phyloP scores from a whole-genome alignment of 2,797 vertebrate genomes.

The Chaetodon trifasciatus region DNA sequence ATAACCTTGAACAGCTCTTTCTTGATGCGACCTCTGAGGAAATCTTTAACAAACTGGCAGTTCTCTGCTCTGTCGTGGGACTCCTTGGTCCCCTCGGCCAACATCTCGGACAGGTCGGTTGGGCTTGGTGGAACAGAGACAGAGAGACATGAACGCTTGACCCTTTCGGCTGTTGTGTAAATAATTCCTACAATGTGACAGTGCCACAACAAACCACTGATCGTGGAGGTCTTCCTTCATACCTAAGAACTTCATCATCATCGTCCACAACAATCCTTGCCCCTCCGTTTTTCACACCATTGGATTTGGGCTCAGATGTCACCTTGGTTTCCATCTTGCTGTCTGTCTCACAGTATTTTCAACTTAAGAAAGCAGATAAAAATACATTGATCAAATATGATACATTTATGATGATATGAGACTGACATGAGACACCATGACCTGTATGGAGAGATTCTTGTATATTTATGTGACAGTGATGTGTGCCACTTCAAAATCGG shows the following conservation, averaged over 20 bases:
- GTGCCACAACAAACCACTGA: background rate
- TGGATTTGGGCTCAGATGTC: conserved; percentile 24
- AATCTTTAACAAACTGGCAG: conserved; percentile 91
- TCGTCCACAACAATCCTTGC: conserved; percentile 34
- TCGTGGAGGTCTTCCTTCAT: background rate
- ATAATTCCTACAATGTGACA: background rate
- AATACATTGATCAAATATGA: background rate
- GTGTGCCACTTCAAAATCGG: background rate
- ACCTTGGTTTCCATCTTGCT: conserved; percentile 41
- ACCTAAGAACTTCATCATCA: conserved; percentile 65
- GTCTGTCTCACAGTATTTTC: conserved; percentile 1
- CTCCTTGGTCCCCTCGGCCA: conserved; percentile 91
- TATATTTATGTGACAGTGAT: background rate
- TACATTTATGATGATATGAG: background rate
- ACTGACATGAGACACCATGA: background rate
- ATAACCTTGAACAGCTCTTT: conserved; percentile 90
- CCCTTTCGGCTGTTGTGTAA: background rate
- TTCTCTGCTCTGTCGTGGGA: conserved; percentile 90
- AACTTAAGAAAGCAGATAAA: background rate
- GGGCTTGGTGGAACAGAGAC: conserved; percentile 70
- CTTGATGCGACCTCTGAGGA: conserved; percentile 90
- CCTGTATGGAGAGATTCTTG: background rate
- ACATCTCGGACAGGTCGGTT: conserved; percentile 89
- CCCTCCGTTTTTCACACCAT: conserved; percentile 23
- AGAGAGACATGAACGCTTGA: background rate